Conservation (phyloP, 1,140 invertebrate species). For the Drosophila ficusphila region DNA sequence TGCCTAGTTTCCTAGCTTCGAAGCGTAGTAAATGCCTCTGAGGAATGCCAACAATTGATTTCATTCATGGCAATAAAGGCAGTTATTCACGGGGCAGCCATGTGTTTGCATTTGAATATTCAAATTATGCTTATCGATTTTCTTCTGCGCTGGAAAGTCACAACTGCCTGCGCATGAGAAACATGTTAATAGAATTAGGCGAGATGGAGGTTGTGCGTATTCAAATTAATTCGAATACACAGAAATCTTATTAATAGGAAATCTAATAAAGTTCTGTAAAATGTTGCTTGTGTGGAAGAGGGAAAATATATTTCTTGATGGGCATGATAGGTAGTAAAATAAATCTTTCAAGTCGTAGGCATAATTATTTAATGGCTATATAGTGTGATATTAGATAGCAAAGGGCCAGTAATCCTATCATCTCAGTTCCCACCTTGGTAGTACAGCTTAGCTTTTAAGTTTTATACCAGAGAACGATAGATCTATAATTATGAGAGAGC, state of each 20-base stretch:
- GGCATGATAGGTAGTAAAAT: too few relatives aligned
- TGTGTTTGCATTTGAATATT: conserved; percentile 36
- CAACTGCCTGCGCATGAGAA: conserved; percentile 5
- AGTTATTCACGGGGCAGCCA: conserved; percentile 9
- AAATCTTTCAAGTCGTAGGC: too few relatives aligned
- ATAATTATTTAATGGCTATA: too few relatives aligned
- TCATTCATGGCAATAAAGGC: conserved; percentile 26
- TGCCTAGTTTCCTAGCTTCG: too few relatives aligned
- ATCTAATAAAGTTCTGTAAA: not conserved
- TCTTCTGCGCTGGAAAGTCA: not conserved
- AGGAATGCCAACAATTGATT: conserved; percentile 42
- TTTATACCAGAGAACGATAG: too few relatives aligned
- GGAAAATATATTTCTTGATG: too few relatives aligned
- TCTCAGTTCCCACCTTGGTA: too few relatives aligned
- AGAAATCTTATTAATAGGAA: not conserved
- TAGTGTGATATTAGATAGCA: too few relatives aligned
- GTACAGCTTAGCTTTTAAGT: too few relatives aligned
- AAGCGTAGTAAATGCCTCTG: conserved; percentile 31
- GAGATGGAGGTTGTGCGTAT: conserved; percentile 1
- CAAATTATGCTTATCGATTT: conserved; percentile 36
- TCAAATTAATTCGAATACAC: not conserved
- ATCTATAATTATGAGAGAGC: too few relatives aligned
- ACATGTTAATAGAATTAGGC: conserved; percentile 9
- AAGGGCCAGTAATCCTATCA: too few relatives aligned
- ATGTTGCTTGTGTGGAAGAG: not conserved